These are phyloP conservation scores for Limanda limanda DNA, from an alignment of 2,113 vertebrate species.

Conservation along the genomic window DNA sequence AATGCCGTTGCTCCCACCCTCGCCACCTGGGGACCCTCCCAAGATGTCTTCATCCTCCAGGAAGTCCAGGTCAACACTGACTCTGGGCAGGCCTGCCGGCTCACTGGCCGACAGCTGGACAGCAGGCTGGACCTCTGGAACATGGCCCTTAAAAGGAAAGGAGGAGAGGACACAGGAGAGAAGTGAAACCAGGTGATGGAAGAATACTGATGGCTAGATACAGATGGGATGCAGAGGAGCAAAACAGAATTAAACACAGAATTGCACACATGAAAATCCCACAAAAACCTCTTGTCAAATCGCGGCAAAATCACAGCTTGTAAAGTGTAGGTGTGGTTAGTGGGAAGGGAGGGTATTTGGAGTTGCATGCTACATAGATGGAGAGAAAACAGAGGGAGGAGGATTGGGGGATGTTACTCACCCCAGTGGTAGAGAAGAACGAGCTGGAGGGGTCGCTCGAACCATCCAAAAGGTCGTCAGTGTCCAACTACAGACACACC, in stretches of 20 bases:
- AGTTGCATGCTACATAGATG: slow-evolving; percentile 72
- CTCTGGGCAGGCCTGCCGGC: slow-evolving; percentile 81
- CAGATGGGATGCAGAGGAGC: not conserved
- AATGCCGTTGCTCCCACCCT: slow-evolving; percentile 81
- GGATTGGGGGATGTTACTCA: slow-evolving; percentile 83
- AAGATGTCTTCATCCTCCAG: slow-evolving; percentile 95
- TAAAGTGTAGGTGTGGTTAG: slow-evolving; percentile 67
- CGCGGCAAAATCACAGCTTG: slow-evolving; percentile 51
- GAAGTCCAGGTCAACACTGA: slow-evolving; percentile 96
- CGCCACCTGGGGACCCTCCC: slow-evolving; percentile 85
- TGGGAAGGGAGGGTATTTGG: slow-evolving; percentile 64
- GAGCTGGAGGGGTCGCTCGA: slow-evolving; percentile 90
- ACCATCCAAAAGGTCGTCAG: slow-evolving; percentile 93
- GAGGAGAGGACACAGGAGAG: slow-evolving; percentile 8
- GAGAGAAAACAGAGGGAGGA: slow-evolving; percentile 63
- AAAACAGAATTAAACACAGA: slow-evolving; percentile 14
- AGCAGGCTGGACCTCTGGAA: slow-evolving; percentile 87
- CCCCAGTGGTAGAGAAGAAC: slow-evolving; percentile 92
- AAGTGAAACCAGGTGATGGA: slow-evolving; percentile 34
- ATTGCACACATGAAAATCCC: slow-evolving; percentile 32
- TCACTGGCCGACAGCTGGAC: slow-evolving; percentile 87
- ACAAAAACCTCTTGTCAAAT: slow-evolving; percentile 25
- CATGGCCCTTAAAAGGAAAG: slow-evolving; percentile 84
- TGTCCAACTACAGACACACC: slow-evolving; percentile 88
- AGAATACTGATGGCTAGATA: not conserved